These are phyloP conservation scores for Dolichallabes microphthalmus DNA, from an alignment of 2,113 vertebrate genomes.

Conservation along the genomic window DNA sequence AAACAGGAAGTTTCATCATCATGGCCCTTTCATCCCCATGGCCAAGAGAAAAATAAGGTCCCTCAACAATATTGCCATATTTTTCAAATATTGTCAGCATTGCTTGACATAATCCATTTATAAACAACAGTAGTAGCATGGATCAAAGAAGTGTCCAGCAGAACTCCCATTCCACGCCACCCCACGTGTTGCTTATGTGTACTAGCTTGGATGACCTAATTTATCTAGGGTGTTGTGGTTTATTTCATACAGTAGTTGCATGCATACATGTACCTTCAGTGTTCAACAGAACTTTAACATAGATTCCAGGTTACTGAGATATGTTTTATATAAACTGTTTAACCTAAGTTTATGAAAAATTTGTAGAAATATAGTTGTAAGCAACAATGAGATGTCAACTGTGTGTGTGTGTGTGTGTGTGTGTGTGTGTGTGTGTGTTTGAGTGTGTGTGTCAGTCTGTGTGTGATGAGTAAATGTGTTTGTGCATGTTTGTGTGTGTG, in stretches of 20 bases:
- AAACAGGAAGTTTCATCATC: slow-evolving; percentile 1
- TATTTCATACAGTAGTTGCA: not conserved
- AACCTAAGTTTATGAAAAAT: not conserved
- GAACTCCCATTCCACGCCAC: not conserved
- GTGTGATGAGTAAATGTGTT: too few relatives aligned
- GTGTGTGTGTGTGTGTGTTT: too few relatives aligned
- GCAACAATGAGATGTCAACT: too few relatives aligned
- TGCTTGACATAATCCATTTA: not conserved
- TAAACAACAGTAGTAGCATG: not conserved
- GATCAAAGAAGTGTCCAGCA: not conserved
- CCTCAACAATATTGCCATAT: not conserved
- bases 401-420: too few relatives aligned
- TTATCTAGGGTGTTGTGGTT: not conserved
- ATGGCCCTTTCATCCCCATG: not conserved
- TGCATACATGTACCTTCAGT: not conserved
- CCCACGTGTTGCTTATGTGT: not conserved
- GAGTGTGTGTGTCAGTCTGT: too few relatives aligned
- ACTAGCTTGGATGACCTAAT: not conserved
- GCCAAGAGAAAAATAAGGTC: not conserved
- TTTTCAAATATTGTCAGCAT: not conserved
- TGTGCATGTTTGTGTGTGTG: too few relatives aligned
- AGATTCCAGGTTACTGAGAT: not conserved
- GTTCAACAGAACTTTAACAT: not conserved
- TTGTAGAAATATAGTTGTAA: too few relatives aligned
- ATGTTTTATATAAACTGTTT: not conserved